These are phyloP conservation scores for Hypena proboscidalis DNA, from an alignment of 2,888 invertebrate genomes.

Conservation along the genomic window DNA sequence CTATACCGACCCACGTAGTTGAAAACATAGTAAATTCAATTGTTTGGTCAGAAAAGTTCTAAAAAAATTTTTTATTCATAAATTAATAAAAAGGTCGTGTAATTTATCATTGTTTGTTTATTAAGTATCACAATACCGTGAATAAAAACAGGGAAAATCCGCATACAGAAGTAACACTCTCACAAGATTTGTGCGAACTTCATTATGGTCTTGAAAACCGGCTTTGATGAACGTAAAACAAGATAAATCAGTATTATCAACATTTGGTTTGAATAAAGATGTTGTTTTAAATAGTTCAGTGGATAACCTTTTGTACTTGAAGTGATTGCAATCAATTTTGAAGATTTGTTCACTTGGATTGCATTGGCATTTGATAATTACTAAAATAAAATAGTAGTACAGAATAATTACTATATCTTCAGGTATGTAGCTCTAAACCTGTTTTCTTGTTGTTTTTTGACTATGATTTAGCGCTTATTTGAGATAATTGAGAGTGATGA, in stretches of 20 bases:
- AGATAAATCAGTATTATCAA: not conserved
- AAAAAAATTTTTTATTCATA: not conserved
- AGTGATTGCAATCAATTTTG: constrained; percentile 3
- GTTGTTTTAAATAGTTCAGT: constrained; percentile 2
- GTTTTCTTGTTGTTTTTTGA: too few species aligned
- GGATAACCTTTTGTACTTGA: constrained; percentile 20
- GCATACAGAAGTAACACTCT: constrained; percentile 11
- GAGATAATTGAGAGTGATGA: too few species aligned
- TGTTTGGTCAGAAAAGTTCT: too few species aligned
- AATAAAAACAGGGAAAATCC: constrained; percentile 30
- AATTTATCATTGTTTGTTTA: too few species aligned
- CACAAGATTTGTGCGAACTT: constrained; percentile 21
- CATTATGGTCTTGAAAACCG: constrained; percentile 22
- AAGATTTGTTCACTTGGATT: not conserved
- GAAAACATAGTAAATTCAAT: too few species aligned
- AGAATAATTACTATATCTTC: too few species aligned
- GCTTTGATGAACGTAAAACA: constrained; percentile 24
- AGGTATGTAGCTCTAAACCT: too few species aligned
- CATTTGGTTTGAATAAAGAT: not conserved
- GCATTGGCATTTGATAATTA: too few species aligned
- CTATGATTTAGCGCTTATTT: too few species aligned
- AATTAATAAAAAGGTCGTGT: not conserved
- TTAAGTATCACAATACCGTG: constrained; percentile 1
- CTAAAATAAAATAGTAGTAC: too few species aligned
- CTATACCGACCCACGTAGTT: too few species aligned